Base-by-base conservation (phyloP, 2,888 invertebrate genomes). In the Conops quadrifasciatus region DNA sequence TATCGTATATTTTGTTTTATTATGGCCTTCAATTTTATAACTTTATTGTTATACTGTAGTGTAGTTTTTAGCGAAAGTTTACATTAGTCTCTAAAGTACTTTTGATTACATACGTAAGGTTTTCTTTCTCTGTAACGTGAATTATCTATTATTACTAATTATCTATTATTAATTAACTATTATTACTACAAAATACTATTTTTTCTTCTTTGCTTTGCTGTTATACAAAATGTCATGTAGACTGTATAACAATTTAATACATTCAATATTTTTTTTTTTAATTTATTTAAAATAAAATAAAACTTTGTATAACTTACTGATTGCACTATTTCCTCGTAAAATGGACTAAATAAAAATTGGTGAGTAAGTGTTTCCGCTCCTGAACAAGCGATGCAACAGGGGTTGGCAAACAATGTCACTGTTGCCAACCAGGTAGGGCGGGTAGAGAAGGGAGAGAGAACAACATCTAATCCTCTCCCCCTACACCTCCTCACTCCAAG, bases 231-330 rank as follows among this genome's bases (percentile, higher is more conserved):
- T 24, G 47, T 47, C 13, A 7, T 21, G 36, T 36, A 36, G 4
- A 36, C 36, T 36, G 9, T 9, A 7, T 36, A 36, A 4, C 4
- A 4, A 36, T 9, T 7, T 9, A 36, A 36, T n/a, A 30, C 58
- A 49, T 58, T 26, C 30, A 49, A 49, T 73, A 53, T 62, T 65
- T 72, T n/a, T n/a, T n/a, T n/a, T 70, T 70, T 72, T 68, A 72
- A 72, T 65, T 72, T 74, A 76, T 74, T 74, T 72, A 11, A 72
- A 36, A 36, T 4, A 36, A 78, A 80, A 83, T 82, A 82, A 82
- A 83, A 80, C 78, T 80, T 77, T 82, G 83, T 82, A n/a, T n/a
- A n/a, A n/a, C n/a, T n/a, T n/a, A n/a, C n/a, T n/a, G n/a, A n/a
- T n/a, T n/a, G n/a, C n/a, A n/a, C n/a, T n/a, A n/a, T n/a, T n/a